phyloP scores from a whole-genome alignment of 2,113 vertebrate species.

The Nesospiza acunhae region DNA sequence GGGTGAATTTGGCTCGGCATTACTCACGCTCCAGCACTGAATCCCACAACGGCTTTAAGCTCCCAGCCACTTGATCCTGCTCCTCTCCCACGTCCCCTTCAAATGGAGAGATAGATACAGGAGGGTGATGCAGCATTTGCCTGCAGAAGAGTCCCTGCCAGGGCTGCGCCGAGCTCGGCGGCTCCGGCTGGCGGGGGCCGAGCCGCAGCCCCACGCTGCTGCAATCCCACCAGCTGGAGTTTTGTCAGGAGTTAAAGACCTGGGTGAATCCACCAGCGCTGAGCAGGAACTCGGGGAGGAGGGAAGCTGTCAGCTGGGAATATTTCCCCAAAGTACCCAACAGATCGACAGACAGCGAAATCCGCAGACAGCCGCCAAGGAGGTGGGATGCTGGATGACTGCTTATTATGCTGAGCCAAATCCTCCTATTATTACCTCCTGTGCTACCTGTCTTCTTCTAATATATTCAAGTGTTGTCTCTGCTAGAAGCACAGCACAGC shows the following conservation, averaged over 20 bases:
- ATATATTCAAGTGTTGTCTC: constrained; percentile 37
- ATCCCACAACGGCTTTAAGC: constrained; percentile 33
- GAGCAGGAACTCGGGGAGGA: not conserved
- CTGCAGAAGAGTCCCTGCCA: constrained; percentile 63
- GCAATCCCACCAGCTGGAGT: constrained; percentile 17
- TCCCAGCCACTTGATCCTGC: constrained; percentile 30
- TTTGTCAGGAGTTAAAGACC: not conserved
- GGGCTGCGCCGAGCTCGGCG: constrained; percentile 30
- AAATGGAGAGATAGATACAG: constrained; percentile 36
- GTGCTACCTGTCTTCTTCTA: constrained; percentile 42
- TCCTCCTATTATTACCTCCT: constrained; percentile 36
- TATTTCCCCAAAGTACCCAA: not conserved
- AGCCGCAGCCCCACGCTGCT: constrained; percentile 32
- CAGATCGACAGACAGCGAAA: constrained; percentile 30
- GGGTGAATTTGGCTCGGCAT: not conserved
- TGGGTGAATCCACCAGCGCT: not conserved
- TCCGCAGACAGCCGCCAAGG: not conserved
- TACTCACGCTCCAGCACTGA: constrained; percentile 29
- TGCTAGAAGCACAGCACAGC: not conserved
- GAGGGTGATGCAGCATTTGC: constrained; percentile 64
- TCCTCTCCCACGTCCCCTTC: constrained; percentile 60
- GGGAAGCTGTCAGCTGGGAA: constrained; percentile 17
- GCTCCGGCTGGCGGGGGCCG: not conserved
- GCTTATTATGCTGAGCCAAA: constrained; percentile 60
- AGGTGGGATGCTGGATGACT: constrained; percentile 31